Base-by-base conservation (phyloP, 2,888 invertebrate species). In the Drosophila subquinaria region DNA sequence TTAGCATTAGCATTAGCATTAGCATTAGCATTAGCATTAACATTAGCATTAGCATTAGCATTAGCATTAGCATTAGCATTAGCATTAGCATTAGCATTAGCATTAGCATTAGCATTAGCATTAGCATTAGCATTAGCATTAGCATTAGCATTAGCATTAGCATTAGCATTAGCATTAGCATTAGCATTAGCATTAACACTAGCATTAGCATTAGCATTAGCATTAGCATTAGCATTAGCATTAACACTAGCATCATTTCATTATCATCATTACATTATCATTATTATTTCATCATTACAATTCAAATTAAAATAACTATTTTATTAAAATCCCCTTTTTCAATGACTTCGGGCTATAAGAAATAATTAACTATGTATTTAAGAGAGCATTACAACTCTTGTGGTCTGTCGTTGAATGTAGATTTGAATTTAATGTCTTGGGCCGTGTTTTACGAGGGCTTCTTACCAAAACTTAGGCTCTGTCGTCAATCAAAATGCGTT, bases 401-500 rank as follows among this genome's bases (percentile, higher is more conserved):
- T 36, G 43, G 35, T 6, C 43, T 15, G 35, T 43, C 23, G 38
- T 30, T 17, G 30, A 48, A 38, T 38, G 48, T 5, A 48, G 59
- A 59, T 38, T 48, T 38, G 15, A 27, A 42, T 50, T 55, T 52
- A 59, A 67, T 62, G 62, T 30, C 27, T 53, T 80, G 53, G 10
- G 59, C 73, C n/a, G 36, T 62, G 20, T 61, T 81, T 82, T 71
- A 69, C 75, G 82, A 75, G 51, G 59, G 38, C 11, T 38, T 68
- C 82, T 85, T 88, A 88, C 84, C 82, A 79, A 66, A 71, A 51
- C 45, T 45, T 72, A 47, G 52, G 27, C 45, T 35, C 61, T 69
- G 79, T 85, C 82, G 88, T 76, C 88, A 79, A 82, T 82, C 82
- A 82, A 82, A 81, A 68, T 52, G 69, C 70, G 64, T 64, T 55